Conservation (phyloP, 2,888 invertebrate genomes). For the Syritta pipiens region DNA sequence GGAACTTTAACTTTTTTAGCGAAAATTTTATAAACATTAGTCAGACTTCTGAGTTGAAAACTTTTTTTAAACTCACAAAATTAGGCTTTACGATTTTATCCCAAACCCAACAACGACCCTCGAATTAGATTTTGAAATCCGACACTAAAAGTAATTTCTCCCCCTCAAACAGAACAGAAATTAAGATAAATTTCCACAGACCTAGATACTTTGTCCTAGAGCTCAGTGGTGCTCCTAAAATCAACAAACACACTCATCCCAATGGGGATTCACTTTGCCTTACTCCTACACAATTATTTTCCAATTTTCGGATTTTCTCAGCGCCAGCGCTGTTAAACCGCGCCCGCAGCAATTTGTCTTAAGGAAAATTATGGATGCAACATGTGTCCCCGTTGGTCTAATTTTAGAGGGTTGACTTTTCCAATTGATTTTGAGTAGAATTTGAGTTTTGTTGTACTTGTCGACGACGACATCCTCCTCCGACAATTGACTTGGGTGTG, state of each 20-base stretch:
- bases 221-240: conserved; percentile 21
- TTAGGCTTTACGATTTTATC: too few relatives aligned
- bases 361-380: conserved; percentile 38
- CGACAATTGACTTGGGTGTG: conserved; percentile 18
- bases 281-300: too few relatives aligned
- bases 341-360: conserved; percentile 21
- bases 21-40: too few relatives aligned
- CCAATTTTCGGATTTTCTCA: not conserved
- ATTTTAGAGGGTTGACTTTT: conserved; percentile 29
- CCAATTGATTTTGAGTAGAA: not conserved
- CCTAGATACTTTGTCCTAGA: not conserved
- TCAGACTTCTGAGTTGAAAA: too few relatives aligned
- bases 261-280: conserved; percentile 12
- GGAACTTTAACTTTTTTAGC: not conserved
- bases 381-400: conserved; percentile 49
- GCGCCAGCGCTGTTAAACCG: not conserved
- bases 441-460: not conserved
- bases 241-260: conserved; percentile 31
- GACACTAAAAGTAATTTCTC: conserved; percentile 34
- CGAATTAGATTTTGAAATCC: conserved; percentile 22
- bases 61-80: not conserved
- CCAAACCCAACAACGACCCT: not conserved
- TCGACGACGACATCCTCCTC: conserved; percentile 9
- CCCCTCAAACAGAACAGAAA: conserved; percentile 16
- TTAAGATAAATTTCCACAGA: conserved; percentile 27